Evolutionary conservation across 1,140 invertebrate species (phyloP).

Genomic region (Cotesia typhae): DNA sequence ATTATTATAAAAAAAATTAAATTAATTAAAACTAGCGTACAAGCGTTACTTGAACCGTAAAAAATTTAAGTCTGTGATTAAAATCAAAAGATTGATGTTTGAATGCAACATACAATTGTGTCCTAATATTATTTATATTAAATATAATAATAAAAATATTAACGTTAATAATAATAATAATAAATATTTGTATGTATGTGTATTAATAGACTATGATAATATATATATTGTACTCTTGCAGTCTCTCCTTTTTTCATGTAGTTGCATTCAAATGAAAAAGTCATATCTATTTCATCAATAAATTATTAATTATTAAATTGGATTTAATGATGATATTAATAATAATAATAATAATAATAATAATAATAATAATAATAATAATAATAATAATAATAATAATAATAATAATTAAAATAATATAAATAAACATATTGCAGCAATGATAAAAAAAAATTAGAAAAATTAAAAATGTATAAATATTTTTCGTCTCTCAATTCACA

Average conservation of each 20-base stretch:
- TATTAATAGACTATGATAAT: no score
- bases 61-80: slow-evolving; percentile 38
- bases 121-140: slow-evolving; percentile 22
- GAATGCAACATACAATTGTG: slow-evolving; percentile 31
- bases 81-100: slow-evolving; percentile 36
- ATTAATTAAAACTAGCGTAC: background rate
- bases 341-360: no score
- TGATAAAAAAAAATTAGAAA: slow-evolving; percentile 38
- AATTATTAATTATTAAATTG: no score
- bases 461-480: background rate
- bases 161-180: background rate
- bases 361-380: no score
- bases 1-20: background rate
- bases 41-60: slow-evolving; percentile 14
- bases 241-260: slow-evolving; percentile 48
- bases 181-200: no score
- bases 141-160: slow-evolving; percentile 12
- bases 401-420: no score
- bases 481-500: background rate
- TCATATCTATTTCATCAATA: slow-evolving; percentile 42
- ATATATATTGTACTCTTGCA: background rate
- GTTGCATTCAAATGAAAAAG: slow-evolving; percentile 40
- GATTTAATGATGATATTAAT: no score
- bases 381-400: no score
- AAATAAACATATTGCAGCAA: no score